Evolutionary conservation across 2,888 invertebrate genomes (phyloP), one percentile per base, ranked within the genome.

Genomic region (Venusia cambrica): DNA sequence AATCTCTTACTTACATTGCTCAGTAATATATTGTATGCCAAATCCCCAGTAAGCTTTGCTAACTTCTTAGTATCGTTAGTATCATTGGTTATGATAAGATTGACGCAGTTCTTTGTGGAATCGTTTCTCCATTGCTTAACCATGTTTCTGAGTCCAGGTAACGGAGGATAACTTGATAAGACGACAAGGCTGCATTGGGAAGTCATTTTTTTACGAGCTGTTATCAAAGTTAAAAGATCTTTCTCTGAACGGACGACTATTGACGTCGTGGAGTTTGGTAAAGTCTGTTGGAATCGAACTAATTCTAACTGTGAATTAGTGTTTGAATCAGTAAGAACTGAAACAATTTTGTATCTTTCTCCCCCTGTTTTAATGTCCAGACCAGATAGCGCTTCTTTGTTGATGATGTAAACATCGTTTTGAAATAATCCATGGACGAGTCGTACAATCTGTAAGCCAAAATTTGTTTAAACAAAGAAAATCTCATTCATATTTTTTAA

Each of bases 101-200:
- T 20, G 2, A 64, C 36, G 10, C 45, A 44, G 19, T 55, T 64
- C n/a, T 33, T 31, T 10, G 22, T 34, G 2, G 31, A 2, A 20
- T 56, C 52, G 24, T 29, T 51, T 17, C 56, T 48, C 65, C 65
- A 64, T 9, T 31, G 11, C 2, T 26, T 47, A 3, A 65, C 37
- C 3, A 63, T 40, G 7, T 52, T 40, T 7, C 45, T 57, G 4
- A 63, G 47, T 2, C 56, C 54, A 5, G 38, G 5, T 2, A 52
- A 39, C 3, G 54, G 17, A 5, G 61, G 63, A 7, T 62, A 51
- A 4, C 46, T 26, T 1, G 63, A 14, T 11, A 62, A 16, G 5
- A 64, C 35, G 1, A 55, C 28, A 1, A 64, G 50, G 4, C 46
- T 45, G 17, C 48, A 55, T 5, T 39, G 35, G 12, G 33, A 1